Conservation (phyloP, 1,140 invertebrate genomes). For the Drosophila hydei region DNA sequence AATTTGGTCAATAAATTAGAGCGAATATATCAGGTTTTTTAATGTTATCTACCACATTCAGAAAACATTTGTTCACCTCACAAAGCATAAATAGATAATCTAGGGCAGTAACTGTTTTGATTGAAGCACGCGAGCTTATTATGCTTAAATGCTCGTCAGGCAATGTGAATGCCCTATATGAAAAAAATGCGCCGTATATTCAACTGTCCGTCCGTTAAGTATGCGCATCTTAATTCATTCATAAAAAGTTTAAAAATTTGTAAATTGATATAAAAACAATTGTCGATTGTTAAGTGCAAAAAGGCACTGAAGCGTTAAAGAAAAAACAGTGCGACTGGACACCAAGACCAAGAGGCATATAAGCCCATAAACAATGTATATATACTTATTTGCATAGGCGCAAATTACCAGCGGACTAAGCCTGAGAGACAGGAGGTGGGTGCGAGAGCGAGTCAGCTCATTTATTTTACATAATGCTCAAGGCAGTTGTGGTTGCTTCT, state of each 20-base stretch:
- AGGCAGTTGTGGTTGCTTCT: slow-evolving; percentile 72
- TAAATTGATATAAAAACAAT: slow-evolving; percentile 38
- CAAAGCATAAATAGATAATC: not conserved
- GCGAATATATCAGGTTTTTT: not conserved
- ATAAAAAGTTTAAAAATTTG: slow-evolving; percentile 50
- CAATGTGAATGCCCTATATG: slow-evolving; percentile 61
- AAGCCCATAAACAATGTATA: slow-evolving; percentile 27
- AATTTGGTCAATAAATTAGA: slow-evolving; percentile 3
- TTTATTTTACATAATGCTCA: slow-evolving; percentile 77
- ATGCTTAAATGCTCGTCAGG: not conserved
- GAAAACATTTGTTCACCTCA: slow-evolving; percentile 1
- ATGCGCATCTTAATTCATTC: slow-evolving; percentile 66
- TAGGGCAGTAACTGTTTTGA: not conserved
- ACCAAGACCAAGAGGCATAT: slow-evolving; percentile 23
- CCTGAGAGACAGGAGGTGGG: not conserved
- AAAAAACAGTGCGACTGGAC: slow-evolving; percentile 13
- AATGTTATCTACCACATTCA: not conserved
- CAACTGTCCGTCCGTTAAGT: slow-evolving; percentile 17
- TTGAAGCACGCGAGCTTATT: slow-evolving; percentile 16
- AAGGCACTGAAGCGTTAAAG: slow-evolving; percentile 26
- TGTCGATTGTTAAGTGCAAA: slow-evolving; percentile 49
- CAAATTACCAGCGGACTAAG: slow-evolving; percentile 30
- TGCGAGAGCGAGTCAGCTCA: slow-evolving; percentile 22
- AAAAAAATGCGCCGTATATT: not conserved
- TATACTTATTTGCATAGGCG: slow-evolving; percentile 63